phyloP scores from a whole-genome alignment of 2,113 vertebrate genomes.

The Tenebrosternarchus preto region DNA sequence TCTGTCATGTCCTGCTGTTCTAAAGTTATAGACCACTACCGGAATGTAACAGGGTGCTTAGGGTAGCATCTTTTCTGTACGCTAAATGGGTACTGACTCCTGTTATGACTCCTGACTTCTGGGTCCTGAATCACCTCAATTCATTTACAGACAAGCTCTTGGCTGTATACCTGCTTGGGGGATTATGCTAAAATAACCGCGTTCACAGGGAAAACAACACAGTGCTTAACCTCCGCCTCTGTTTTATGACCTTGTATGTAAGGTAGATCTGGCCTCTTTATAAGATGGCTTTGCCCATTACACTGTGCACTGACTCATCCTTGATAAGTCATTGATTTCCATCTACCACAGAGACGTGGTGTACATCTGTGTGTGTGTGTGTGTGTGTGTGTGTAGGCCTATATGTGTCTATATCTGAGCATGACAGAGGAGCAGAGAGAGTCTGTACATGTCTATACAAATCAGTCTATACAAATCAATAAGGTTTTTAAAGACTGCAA shows the following conservation, averaged over 20 bases:
- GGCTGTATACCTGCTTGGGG: background rate
- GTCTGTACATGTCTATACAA: background rate
- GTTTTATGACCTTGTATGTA: constrained; percentile 38
- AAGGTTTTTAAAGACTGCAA: too few relatives aligned
- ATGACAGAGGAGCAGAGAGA: too few relatives aligned
- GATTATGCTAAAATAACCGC: constrained; percentile 22
- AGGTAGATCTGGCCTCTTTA: constrained; percentile 41
- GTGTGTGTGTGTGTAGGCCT: constrained; percentile 19
- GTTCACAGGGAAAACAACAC: background rate
- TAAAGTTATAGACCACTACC: background rate
- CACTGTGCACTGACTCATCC: constrained; percentile 64
- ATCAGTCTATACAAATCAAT: background rate
- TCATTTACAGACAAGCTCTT: background rate
- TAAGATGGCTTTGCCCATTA: constrained; percentile 62
- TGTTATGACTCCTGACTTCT: background rate
- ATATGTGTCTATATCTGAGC: constrained; percentile 39
- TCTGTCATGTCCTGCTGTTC: background rate
- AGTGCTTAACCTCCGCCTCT: background rate
- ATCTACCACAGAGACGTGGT: constrained; percentile 16
- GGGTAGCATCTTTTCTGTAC: constrained; percentile 8
- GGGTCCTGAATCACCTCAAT: too few relatives aligned
- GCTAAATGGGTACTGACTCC: constrained; percentile 2
- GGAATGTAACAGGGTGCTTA: background rate
- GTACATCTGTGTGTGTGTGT: constrained; percentile 18
- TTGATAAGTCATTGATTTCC: constrained; percentile 69